Evolutionary conservation across 2,797 vertebrate species (phyloP), one percentile per base, ranked within the genome.

Genomic region (Lemur catta): DNA sequence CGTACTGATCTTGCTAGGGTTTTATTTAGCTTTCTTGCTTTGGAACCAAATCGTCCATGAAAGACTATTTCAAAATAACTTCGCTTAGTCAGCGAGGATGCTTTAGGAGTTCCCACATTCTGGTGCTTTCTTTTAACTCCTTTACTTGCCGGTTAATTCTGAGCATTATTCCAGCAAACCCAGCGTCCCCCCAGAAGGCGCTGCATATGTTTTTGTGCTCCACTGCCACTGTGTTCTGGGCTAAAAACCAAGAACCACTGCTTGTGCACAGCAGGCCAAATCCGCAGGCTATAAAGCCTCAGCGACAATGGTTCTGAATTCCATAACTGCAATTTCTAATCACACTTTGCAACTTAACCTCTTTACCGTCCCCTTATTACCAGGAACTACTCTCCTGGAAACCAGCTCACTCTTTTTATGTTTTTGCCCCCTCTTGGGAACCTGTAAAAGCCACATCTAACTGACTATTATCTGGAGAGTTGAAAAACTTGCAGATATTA

Each of bases 261-360:
- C 18, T 43, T 65, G 89, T 46, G 84, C 95, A 61, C 96, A 94
- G 96, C 96, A 92, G 93, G 96, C 46, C 81, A 71, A 35, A 88
- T 59, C 92, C 82, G 48, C 67, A 87, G 95, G 94, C 84, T 90
- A 78, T 74, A 63, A 89, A 93, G 79, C 84, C 82, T 59, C 69
- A 0, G 74, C 1, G 50, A 76, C 86, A 88, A 84, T 87, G 35
- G 33, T 67, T 78, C 24, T 26, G 28, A 89, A 96, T 87, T 67
- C 93, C 84, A 15, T 3, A 57, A 43, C 93, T 30, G 14, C 0
- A 41, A 76, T 71, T 93, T 84, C 84, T 71, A 93, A 95, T 57
- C 15, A 2, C 67, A 93, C 81, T 95, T 90, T 93, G 97, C 95
- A 96, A 92, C 28, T 72, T 43, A 96, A 81, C 84, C 92, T 79